Conservation (phyloP, 2,888 invertebrate species). For the Lycophotia porphyrea region DNA sequence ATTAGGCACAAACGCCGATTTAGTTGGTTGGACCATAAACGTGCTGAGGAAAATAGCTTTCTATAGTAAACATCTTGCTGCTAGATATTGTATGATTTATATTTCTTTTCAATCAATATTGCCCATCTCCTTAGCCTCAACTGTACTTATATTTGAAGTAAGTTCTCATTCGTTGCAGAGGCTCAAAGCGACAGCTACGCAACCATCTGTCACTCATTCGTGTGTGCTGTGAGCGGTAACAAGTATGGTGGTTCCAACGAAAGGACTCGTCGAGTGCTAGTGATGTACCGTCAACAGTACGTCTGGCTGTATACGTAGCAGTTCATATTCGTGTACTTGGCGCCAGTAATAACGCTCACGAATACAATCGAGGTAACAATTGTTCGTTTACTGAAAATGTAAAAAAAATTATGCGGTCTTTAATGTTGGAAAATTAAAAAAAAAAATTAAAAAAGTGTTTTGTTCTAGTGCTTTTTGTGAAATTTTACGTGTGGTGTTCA, state of each 20-base stretch:
- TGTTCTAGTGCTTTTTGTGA: constrained; percentile 44
- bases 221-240: constrained; percentile 77
- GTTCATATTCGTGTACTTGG: constrained; percentile 27
- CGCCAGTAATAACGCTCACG: constrained; percentile 24
- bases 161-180: constrained; percentile 69
- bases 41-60: neutral
- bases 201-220: constrained; percentile 75
- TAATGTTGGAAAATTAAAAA: constrained; percentile 43
- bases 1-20: neutral
- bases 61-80: neutral
- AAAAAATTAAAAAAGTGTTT: constrained; percentile 23
- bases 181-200: constrained; percentile 64
- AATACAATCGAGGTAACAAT: constrained; percentile 40
- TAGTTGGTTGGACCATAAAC: neutral
- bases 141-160: constrained; percentile 2
- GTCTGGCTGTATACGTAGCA: constrained; percentile 29
- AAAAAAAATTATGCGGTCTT: neutral
- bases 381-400: constrained; percentile 21
- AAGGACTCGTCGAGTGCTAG: constrained; percentile 57
- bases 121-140: neutral
- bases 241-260: constrained; percentile 75
- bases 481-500: constrained; percentile 33
- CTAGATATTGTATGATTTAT: neutral
- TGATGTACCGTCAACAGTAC: constrained; percentile 17
- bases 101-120: neutral